Conservation (phyloP, 2,797 vertebrate genomes). For the Pelochelys cantorii region DNA sequence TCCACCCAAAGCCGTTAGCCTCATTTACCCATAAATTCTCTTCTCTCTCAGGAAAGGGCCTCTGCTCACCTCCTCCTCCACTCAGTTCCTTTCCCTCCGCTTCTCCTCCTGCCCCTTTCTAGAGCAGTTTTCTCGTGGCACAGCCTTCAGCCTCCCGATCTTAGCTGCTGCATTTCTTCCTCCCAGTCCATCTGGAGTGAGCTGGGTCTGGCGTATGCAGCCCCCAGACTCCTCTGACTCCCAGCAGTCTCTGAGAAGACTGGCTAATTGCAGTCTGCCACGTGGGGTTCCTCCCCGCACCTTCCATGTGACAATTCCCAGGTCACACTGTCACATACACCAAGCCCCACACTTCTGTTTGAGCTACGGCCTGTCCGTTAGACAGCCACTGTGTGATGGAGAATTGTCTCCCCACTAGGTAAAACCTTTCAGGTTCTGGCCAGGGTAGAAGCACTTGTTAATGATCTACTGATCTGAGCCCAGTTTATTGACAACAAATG, state of each 20-base stretch:
- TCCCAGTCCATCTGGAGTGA: background rate
- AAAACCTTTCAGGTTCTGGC: constrained; percentile 2
- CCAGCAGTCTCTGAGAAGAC: background rate
- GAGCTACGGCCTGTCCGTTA: background rate
- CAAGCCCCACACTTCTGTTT: background rate
- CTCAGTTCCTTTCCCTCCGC: background rate
- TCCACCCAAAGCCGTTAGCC: background rate
- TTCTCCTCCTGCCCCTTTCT: background rate
- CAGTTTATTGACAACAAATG: background rate
- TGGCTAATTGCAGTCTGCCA: background rate
- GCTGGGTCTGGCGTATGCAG: background rate
- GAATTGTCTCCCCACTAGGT: background rate
- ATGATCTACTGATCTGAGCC: background rate
- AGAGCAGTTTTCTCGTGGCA: background rate
- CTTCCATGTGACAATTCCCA: background rate
- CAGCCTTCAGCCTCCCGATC: background rate
- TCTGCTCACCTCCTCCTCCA: background rate
- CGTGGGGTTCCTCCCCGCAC: background rate
- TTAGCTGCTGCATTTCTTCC: background rate
- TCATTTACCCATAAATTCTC: background rate
- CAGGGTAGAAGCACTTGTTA: constrained; percentile 14
- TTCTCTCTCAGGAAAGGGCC: background rate
- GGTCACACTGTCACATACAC: background rate
- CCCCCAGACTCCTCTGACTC: background rate
- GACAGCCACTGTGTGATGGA: background rate